phyloP scores from a whole-genome alignment of 2,888 invertebrate species.

The Sepiola atlantica region DNA sequence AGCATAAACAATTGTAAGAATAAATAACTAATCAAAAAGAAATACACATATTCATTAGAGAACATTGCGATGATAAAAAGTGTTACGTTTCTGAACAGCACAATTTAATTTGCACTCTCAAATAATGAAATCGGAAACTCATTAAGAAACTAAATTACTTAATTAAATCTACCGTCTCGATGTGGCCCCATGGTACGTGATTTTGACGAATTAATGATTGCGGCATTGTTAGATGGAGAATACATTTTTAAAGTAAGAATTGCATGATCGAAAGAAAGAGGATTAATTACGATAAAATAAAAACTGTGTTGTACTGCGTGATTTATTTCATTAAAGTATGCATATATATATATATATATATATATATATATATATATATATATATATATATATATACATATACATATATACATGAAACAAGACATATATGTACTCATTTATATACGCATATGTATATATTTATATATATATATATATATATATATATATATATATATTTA shows the following conservation, averaged over 20 bases:
- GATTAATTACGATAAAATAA: background rate
- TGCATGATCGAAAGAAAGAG: background rate
- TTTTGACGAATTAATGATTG: constrained; percentile 6
- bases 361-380: no score
- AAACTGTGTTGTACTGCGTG: background rate
- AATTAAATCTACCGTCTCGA: constrained; percentile 18
- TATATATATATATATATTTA: no score
- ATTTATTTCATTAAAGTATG: background rate
- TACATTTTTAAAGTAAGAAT: background rate
- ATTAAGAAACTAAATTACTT: constrained; percentile 19
- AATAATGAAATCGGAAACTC: constrained; percentile 32
- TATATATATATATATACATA: no score
- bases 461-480: no score
- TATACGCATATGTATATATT: no score
- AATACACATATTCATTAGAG: no score
- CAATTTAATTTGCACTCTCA: constrained; percentile 2
- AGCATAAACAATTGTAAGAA: no score
- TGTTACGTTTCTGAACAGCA: no score
- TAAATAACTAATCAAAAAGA: no score
- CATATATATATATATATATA: background rate
- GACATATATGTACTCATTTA: no score
- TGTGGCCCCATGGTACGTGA: background rate
- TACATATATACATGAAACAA: no score
- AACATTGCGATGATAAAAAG: no score
- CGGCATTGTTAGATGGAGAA: background rate